Evolutionary conservation across 2,113 vertebrate genomes (phyloP), one percentile per base, ranked within the genome.

Genomic region (Syngnathus scovelli): DNA sequence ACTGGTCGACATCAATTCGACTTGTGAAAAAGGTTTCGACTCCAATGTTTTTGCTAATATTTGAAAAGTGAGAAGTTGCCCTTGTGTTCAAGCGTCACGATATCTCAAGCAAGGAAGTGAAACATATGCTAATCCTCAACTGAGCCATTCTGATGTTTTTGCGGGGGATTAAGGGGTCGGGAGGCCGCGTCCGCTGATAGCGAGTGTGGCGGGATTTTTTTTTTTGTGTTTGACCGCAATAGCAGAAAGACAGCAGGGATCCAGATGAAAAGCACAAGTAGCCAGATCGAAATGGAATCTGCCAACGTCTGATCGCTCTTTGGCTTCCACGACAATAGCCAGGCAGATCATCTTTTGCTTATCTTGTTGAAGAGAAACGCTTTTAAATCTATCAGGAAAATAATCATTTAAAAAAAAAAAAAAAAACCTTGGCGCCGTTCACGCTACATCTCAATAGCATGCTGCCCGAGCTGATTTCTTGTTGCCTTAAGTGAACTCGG

Each of bases 41-140:
- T 58, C 27, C 10, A 36, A 58, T 13, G 55, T 58, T 36, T 54
- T 21, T 58, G 27, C 27, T 36, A 27, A 16, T 27, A 44, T 44
- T 23, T 62, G 61, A 23, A 76, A 66, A 66, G 66, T 61, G 70
- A 59, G 55, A 27, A 71, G 66, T 12, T 19, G 52, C 66, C 80
- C 76, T 74, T 68, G 0, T 75, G 56, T 78, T 84, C 77, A 79
- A 75, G 80, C 75, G 15, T 71, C 60, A 76, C 68, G 77, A 77
- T 72, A 63, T 81, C 79, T 80, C 67, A 70, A 71, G 64, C 69
- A 73, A 69, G 65, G 73, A 71, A 76, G 55, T 81, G 80, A 86
- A 88, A 88, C 82, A n/a, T 81, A 80, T 84, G 83, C 70, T 88
- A 86, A 86, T 88, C 85, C 82, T 70, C 18, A 0, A 18, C 83